A percentile compares a stretch with the other conserved stretches of the same genome.
Evolutionary conservation across 2,113 vertebrate genomes (phyloP).

Genomic region (Nycticorax nycticorax): DNA sequence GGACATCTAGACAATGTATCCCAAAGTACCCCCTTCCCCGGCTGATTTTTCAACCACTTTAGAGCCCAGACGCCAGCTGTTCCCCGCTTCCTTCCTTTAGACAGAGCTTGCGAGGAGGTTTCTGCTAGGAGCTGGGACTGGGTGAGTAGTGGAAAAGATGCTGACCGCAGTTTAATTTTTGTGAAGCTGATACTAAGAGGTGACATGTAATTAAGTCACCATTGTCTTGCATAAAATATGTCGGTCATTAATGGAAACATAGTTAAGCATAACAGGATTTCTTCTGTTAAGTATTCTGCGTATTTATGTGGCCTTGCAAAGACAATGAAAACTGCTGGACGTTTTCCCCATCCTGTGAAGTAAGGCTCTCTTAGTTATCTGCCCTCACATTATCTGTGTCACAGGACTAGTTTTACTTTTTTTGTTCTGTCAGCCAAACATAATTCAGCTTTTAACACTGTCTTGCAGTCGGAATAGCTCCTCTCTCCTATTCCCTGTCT

Average conservation of each 20-base stretch:
- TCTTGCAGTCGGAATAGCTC: background rate
- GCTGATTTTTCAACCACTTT: background rate
- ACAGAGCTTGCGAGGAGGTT: background rate
- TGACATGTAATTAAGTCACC: background rate
- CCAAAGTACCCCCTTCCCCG: background rate
- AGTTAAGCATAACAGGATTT: background rate
- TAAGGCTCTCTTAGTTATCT: background rate
- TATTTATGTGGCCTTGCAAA: background rate
- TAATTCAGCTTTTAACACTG: background rate
- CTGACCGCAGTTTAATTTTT: background rate
- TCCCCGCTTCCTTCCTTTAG: background rate
- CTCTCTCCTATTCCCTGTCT: background rate
- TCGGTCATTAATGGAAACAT: background rate
- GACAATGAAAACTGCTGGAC: background rate
- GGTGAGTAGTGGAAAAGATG: background rate
- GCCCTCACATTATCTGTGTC: background rate
- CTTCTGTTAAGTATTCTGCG: background rate
- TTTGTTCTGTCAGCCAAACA: background rate
- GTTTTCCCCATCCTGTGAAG: background rate
- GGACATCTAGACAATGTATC: background rate
- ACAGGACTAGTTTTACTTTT: background rate
- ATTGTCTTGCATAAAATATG: background rate
- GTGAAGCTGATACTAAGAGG: background rate
- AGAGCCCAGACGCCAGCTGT: rapidly evolving
- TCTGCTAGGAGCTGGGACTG: background rate